Evolutionary conservation across 2,888 invertebrate genomes (phyloP), one percentile per base, ranked within the genome.

Genomic region (Sphecodes monilicornis): DNA sequence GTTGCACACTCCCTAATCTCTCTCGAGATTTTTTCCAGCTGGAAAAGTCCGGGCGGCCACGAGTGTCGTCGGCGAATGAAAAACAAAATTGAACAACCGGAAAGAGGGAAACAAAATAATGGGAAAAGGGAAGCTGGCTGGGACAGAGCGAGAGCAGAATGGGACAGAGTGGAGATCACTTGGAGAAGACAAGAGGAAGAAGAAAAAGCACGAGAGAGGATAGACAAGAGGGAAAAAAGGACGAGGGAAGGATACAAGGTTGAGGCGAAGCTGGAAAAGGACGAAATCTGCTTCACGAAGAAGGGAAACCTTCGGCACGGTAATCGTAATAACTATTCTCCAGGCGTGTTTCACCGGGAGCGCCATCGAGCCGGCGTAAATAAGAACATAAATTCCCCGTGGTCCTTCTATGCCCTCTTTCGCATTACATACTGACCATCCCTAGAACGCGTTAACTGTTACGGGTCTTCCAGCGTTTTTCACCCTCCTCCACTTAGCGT

Each of bases 341-440:
- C 87, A 85, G 85, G 74, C 60, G 70, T 68, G 74, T 80, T 71
- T 84, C 79, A 73, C 86, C 78, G 71, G 78, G 79, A 86, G 81
- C 85, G 78, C 84, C 88, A 88, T 90, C 90, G 88, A 90, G 90
- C 89, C 76, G 81, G 86, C 89, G 92, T 92, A 93, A 93, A 93
- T 92, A 92, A 88, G 88, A 70, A 90, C 91, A 92, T 93, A 93
- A 93, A 93, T 93, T 93, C 90, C 88, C 75, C 90, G 82, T 84
- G 81, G 88, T 72, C 71, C 80, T 46, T 80, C 77, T 22, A 82
- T 79, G 73, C 78, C 68, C 74, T 64, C 84, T 78, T 87, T 85
- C 79, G 79, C 86, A 80, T 90, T 89, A 89, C 86, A 83, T 80
- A 81, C 87, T 78, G 84, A 76, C 87, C 90, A 79, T 89, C 85